Evolutionary conservation across 2,888 invertebrate species (phyloP), one percentile per base, ranked within the genome.

Genomic region (Lasioglossum villosulum): DNA sequence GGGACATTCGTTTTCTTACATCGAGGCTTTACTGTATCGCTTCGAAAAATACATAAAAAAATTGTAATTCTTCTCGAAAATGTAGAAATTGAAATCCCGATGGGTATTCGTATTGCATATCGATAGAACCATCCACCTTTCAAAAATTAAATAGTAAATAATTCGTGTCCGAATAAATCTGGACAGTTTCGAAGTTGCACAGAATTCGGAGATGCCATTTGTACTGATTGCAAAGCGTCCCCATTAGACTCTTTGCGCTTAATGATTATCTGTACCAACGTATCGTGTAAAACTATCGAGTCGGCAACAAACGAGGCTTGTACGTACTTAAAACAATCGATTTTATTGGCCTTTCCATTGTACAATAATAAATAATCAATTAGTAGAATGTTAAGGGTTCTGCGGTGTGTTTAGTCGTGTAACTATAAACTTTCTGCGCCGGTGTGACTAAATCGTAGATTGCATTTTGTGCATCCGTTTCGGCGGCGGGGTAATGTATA

Each of bases 341-440:
- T 93, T 94, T 94, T 94, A 93, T 94, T 94, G 90, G 91, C 90
- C 89, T 90, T 93, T 94, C 90, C 92, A 94, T 94, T 92, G 91
- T 94, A 94, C 94, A 94, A 93, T 93, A 93, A 93, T 94, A 94
- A 94, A 93, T 93, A 93, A 89, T 89, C 87, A 90, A 94, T 94
- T 94, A 93, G 92, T 94, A 93, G 90, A 91, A 91, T 90, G 93
- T 93, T 92, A 93, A 90, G 88, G 34, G 66, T 82, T 84, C 70
- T 86, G 72, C 77, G 27, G 74, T 89, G 78, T 85, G 66, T 80
- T 70, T 39, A 70, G 79, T 83, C 70, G 71, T 86, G 84, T 84
- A 66, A 80, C 75, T 88, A 86, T 78, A 83, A 75, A 83, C 10
- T 72, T 56, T 75, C 80, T 71, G 71, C 77, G 82, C 56, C 68